Conservation (phyloP, 2,797 vertebrate species). For the Pempheris klunzingeri region DNA sequence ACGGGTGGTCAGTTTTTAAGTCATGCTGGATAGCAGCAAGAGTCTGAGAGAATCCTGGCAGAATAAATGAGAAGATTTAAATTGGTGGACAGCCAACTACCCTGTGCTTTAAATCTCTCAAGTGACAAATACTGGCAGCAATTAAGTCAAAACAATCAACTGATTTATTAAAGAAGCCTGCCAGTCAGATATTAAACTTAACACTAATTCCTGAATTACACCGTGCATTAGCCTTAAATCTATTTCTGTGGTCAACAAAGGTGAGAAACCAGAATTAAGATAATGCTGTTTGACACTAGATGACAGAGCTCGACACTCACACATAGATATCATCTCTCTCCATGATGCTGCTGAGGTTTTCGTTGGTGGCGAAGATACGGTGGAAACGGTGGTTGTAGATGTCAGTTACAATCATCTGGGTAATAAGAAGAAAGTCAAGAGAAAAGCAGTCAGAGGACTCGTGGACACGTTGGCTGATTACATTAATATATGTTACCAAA, state of each 20-base stretch:
- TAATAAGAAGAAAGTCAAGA: not conserved
- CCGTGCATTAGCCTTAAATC: not conserved
- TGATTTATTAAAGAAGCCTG: not conserved
- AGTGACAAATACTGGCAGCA: not conserved
- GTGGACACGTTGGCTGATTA: not conserved
- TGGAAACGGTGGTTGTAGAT: conserved; percentile 99
- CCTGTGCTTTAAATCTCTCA: not conserved
- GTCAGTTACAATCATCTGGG: conserved; percentile 94
- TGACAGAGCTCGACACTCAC: conserved; percentile 87
- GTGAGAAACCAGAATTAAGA: not conserved
- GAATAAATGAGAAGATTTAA: not conserved
- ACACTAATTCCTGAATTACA: not conserved
- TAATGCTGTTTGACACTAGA: not conserved
- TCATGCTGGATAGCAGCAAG: too few relatives aligned
- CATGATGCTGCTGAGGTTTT: conserved; percentile 99
- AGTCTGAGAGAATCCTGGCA: too few relatives aligned
- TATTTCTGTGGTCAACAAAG: not conserved
- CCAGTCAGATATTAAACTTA: not conserved
- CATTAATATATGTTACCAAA: not conserved
- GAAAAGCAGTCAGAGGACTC: not conserved
- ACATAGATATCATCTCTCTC: conserved; percentile 98
- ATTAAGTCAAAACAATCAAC: conserved; percentile 3
- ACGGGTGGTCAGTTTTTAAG: not conserved
- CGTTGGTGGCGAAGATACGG: conserved; percentile 96
- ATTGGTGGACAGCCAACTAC: not conserved